A percentile compares a stretch with the other conserved stretches of the same genome.
These are phyloP conservation scores for Stenotaenia linearis DNA, from an alignment of 2,888 invertebrate species.

Conservation along the genomic window DNA sequence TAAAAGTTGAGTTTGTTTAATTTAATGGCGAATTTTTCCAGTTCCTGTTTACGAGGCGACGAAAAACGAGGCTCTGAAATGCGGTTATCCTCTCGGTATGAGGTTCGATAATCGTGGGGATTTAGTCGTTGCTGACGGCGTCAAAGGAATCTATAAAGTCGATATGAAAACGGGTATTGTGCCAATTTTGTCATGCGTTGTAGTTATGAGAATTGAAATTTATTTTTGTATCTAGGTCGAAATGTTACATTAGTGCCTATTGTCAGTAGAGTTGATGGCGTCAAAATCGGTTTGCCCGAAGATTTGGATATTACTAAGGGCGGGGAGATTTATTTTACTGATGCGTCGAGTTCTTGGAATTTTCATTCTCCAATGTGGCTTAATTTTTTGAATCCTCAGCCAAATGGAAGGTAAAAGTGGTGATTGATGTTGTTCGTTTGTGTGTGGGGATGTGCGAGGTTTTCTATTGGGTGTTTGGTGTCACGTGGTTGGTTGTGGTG, in stretches of 20 bases:
- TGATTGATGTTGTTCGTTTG: no score
- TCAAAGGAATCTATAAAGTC: constrained; percentile 24
- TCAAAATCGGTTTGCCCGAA: not conserved
- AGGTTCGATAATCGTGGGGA: not conserved
- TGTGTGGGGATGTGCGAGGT: no score
- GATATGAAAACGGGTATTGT: not conserved
- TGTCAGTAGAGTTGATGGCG: not conserved
- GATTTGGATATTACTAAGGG: not conserved
- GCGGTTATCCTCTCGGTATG: constrained; percentile 8
- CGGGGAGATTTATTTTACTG: not conserved
- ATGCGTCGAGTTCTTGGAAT: not conserved
- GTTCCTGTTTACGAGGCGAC: not conserved
- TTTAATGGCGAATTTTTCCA: no score
- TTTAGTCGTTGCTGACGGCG: constrained; percentile 20
- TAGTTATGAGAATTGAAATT: no score
- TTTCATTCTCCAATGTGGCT: not conserved
- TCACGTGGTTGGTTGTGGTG: no score
- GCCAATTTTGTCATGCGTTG: not conserved
- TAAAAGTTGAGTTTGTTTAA: no score
- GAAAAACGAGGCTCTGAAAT: not conserved
- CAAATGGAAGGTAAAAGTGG: not conserved
- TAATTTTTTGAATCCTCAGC: not conserved
- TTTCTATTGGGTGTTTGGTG: no score
- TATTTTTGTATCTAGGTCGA: no score
- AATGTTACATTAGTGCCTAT: not conserved